Conservation (phyloP, 2,888 invertebrate species). For the Morpho helenor region DNA sequence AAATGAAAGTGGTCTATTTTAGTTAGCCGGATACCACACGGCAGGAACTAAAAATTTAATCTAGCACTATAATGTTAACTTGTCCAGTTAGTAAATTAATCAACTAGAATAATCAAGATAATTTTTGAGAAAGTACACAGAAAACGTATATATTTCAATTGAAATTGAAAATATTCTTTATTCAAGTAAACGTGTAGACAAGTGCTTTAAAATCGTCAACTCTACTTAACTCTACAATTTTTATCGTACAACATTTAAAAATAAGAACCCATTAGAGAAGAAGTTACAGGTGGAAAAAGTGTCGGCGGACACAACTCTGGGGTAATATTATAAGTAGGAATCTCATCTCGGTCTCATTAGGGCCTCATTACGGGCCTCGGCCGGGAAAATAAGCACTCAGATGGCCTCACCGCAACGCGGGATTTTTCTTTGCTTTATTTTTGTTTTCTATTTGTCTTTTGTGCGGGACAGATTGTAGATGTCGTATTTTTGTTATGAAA, state of each 20-base stretch:
- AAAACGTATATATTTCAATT: not conserved
- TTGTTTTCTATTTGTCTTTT: not conserved
- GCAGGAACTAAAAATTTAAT: too few species aligned
- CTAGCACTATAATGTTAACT: too few species aligned
- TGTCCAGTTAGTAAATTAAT: too few species aligned
- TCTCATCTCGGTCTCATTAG: conserved; percentile 29
- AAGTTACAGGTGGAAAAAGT: conserved; percentile 8
- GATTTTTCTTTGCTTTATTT: not conserved
- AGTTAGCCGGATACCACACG: too few species aligned
- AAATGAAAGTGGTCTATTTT: too few species aligned
- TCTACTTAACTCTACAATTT: too few species aligned
- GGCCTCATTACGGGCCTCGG: conserved; percentile 20
- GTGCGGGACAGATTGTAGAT: not conserved
- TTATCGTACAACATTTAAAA: not conserved
- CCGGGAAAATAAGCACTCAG: conserved; percentile 8
- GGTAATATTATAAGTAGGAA: conserved; percentile 28
- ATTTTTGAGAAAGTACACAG: not conserved
- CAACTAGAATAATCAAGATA: too few species aligned
- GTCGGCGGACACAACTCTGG: conserved; percentile 10
- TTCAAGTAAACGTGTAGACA: too few species aligned
- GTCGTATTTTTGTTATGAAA: not conserved
- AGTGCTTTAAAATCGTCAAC: too few species aligned
- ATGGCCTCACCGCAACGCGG: not conserved
- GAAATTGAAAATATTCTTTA: too few species aligned
- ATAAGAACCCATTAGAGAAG: not conserved